Evolutionary conservation across 2,797 vertebrate genomes (phyloP).

Genomic region (Syngnathus rostellatus): DNA sequence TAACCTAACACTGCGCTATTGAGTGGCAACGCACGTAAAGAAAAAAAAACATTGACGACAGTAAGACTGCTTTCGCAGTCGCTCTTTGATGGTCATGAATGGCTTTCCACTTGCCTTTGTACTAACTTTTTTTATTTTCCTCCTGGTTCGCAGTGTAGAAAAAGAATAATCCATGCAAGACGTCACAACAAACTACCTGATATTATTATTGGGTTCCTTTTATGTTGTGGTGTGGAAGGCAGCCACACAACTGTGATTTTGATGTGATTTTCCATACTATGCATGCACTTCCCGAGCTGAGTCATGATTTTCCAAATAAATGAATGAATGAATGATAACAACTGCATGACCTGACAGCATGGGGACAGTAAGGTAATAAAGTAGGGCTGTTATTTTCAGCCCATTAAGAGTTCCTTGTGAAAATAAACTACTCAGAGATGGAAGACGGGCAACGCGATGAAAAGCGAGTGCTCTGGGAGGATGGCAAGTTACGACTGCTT

Average conservation of each 20-base stretch:
- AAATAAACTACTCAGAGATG: constrained; percentile 17
- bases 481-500: constrained; percentile 16
- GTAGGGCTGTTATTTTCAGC: constrained; percentile 24
- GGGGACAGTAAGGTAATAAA: constrained; percentile 36
- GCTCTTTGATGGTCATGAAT: not conserved
- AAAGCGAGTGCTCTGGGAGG: constrained; percentile 5
- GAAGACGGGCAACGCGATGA: constrained; percentile 14
- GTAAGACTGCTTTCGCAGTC: not conserved
- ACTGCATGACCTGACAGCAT: constrained; percentile 27
- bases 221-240: not conserved
- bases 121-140: no score
- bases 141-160: not conserved
- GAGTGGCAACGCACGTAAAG: no score
- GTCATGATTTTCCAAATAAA: constrained; percentile 40
- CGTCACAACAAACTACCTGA: no score
- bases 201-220: not conserved
- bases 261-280: constrained; percentile 1
- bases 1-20: not conserved
- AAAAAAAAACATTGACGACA: not conserved
- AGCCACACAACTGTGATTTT: not conserved
- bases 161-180: no score
- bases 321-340: constrained; percentile 19
- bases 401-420: constrained; percentile 24
- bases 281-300: constrained; percentile 33
- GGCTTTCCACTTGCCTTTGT: not conserved